Evolutionary conservation across 1,140 invertebrate species (phyloP), one percentile per base, ranked within the genome.

Genomic region (Megalopta genalis): DNA sequence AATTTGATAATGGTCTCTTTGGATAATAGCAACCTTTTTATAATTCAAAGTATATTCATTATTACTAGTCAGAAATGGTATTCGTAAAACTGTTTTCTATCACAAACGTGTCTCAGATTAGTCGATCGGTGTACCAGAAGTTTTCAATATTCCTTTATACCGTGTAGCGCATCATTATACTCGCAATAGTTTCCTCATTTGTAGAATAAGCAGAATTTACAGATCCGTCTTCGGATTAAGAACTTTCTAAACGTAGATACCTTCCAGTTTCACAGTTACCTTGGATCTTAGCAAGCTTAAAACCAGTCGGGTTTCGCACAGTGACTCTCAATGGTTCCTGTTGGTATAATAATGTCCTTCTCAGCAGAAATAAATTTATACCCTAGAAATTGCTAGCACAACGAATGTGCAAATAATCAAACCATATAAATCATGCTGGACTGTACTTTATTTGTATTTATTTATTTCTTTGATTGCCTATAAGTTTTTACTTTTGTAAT

Each of bases 211-310:
- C 27, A 18, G 18, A 64, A 8, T 42, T 2, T 74, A 74, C 54
- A 14, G 16, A 65, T 79, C 70, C 63, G 63, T 78, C 46, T 72
- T 57, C 18, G 37, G 39, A n/a, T 64, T 63, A 46, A 9, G 49
- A 72, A 72, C 54, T 46, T 63, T 64, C 42, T 64, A 57, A 72
- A 64, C 21, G n/a, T 79, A 74, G 63, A 62, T 73, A 57, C 70
- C 23, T 66, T 74, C 62, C 59, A 39, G 8, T 63, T 77, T 64
- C 60, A 46, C 54, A 39, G 32, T 52, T 60, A 54, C 4, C n/a
- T 9, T 66, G n/a, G 12, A 46, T 66, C n/a, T 59, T 72, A 72
- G 46, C 32, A 32, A 72, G 68, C 60, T 72, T 78, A 54, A 52
- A 23, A 42, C n/a, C 54, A 65, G 54, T 78, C 42, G 65, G 21